Evolutionary conservation across 2,888 invertebrate species (phyloP), one percentile per base, ranked within the genome.

Genomic region (Sesia apiformis): DNA sequence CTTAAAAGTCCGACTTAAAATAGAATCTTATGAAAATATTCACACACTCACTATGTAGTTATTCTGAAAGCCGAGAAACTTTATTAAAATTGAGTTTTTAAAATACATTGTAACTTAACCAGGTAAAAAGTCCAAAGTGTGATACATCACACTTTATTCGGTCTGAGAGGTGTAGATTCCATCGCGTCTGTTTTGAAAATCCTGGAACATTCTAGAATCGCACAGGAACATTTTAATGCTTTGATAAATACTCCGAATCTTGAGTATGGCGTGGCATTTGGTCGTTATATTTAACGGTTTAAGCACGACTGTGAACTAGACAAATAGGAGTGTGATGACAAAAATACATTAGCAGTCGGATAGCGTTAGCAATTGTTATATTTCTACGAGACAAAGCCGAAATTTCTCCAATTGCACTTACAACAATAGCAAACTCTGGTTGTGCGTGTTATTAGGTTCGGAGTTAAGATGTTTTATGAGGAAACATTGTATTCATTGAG

Each of bases 401-500:
- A 56, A 50, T 43, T 54, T 57, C 40, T 43, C 57, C 61, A 59
- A 57, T 53, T 59, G 58, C 49, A 50, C 56, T 58, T 53, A 53
- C 58, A 58, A 57, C 52, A 53, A 41, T 23, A 39, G 51, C 51
- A 50, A 50, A 38, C 50, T 50, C 50, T 50, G 7, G 50, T 50
- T 50, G 52, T 52, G 49, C 55, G 55, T 58, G 57, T 58, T 61
- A 60, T 59, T 63, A 61, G 59, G 63, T 56, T 52, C 40, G 52
- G 52, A 65, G 63, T 59, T 65, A 71, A 70, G 68, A 67, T 72
- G 73, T 76, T 74, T 70, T 68, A 65, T 67, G 63, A 71, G 69
- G 71, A 72, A 76, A 76, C 70, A 69, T 72, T 66, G 70, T 69
- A 64, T 67, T 64, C 63, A 64, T 69, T 69, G 58, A 59, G 69